Evolutionary conservation across 2,888 invertebrate species (phyloP).

Genomic region (Drosophila kambysellisi): DNA sequence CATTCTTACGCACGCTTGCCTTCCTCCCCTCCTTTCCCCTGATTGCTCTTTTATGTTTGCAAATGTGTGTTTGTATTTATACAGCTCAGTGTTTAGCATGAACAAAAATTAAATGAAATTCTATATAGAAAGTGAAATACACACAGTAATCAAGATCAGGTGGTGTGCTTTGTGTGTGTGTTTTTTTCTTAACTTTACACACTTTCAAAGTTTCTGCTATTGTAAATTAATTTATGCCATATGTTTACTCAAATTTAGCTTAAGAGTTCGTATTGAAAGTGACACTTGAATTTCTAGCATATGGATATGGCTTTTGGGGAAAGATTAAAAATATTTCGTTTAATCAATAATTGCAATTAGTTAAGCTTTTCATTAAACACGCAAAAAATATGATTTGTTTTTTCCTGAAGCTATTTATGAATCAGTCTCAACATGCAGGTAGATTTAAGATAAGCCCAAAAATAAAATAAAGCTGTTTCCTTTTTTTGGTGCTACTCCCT

Average conservation of each 20-base stretch:
- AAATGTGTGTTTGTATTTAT: conserved; percentile 16
- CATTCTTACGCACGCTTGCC: conserved; percentile 70
- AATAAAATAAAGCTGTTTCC: background rate
- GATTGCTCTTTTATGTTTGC: conserved; percentile 4
- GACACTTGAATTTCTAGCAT: conserved; percentile 34
- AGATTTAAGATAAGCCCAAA: background rate
- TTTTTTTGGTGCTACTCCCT: background rate
- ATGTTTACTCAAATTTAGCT: conserved; percentile 28
- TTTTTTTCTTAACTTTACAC: conserved; percentile 26
- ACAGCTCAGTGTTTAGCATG: conserved; percentile 42
- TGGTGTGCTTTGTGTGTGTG: conserved; percentile 11
- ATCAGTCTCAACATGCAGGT: too few relatives aligned
- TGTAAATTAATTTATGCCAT: conserved; percentile 57
- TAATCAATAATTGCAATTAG: background rate
- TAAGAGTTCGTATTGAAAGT: conserved; percentile 34
- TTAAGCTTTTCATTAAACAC: background rate
- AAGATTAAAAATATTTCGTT: background rate
- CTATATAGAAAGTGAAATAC: conserved; percentile 15
- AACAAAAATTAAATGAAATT: conserved; percentile 35
- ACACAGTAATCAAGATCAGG: conserved; percentile 27
- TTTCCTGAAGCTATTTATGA: background rate
- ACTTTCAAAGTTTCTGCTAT: conserved; percentile 4
- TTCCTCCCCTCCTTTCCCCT: background rate
- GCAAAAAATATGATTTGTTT: background rate
- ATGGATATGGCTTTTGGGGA: conserved; percentile 1